Conservation (phyloP, 2,113 vertebrate species). For the Alethe diademata region DNA sequence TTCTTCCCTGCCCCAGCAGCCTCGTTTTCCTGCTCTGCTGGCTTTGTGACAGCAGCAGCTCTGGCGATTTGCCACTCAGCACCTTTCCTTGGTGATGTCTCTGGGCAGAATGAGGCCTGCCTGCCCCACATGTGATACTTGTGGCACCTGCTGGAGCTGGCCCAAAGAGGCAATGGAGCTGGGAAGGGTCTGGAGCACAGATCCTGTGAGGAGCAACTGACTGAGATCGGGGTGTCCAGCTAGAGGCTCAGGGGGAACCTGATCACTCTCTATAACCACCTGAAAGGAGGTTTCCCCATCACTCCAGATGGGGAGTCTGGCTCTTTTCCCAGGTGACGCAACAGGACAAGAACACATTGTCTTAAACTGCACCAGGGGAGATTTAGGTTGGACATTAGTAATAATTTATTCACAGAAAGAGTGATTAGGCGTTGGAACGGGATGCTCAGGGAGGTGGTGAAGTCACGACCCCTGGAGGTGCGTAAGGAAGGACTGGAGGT, state of each 20-base stretch:
- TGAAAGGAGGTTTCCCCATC: background rate
- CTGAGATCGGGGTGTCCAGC: background rate
- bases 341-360: background rate
- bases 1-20: too few species aligned
- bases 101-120: fast-evolving
- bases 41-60: background rate
- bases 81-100: background rate
- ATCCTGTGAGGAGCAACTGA: fast-evolving
- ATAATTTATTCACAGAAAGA: background rate
- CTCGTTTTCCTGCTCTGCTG: background rate
- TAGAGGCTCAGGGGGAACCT: background rate
- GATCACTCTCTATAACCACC: too few species aligned
- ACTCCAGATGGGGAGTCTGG: fast-evolving
- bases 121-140: fast-evolving
- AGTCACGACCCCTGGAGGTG: background rate
- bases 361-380: too few species aligned
- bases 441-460: background rate
- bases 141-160: fast-evolving
- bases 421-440: background rate
- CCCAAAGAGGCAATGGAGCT: too few species aligned
- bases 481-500: background rate
- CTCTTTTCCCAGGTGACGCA: fast-evolving
- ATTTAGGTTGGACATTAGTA: background rate
- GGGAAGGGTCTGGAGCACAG: background rate
- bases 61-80: fast-evolving